Evolutionary conservation across 2,797 vertebrate genomes (phyloP), one percentile per base, ranked within the genome.

Genomic region (Calcarius lapponicus): DNA sequence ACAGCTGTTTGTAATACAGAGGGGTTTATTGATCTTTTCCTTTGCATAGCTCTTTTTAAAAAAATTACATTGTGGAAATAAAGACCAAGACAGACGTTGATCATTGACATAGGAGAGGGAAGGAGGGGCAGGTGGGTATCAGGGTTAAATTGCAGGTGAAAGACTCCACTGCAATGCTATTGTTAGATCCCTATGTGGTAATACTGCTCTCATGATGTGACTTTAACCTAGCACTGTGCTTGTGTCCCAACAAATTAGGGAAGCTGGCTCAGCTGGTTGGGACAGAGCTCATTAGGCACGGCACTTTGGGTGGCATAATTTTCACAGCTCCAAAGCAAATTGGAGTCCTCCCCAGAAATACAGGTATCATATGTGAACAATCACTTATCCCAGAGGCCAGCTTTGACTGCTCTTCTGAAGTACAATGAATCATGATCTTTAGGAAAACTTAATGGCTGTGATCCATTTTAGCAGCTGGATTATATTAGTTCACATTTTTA

Each of bases 401-500:
- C 66, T 70, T 82, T 67, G 36, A 43, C 87, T 83, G 54, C 57
- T 83, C 47, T 90, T 83, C 31, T 64, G 62, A 88, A 88, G 87
- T 32, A 20, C 5, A 2, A 15, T 94, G 91, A 95, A 90, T 96
- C 94, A 93, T 74, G 64, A 88, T 94, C 90, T 93, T 95, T 36
- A 92, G 92, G 91, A 96, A 95, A 94, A 90, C 31, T 34, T 79
- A 61, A 36, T 94, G 92, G 90, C 86, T 84, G 57, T 31, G 25
- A 34, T 86, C 93, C 93, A 95, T 31, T 64, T 64, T 69, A 94
- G 70, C 88, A 94, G 88, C 90, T 96, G 93, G 66, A 71, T 93
- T 86, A 11, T 51, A 86, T 91, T 94, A 95, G 85, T 92, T 92
- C 95, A 71, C 53, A 82, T 92, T 96, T 96, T 97, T 93, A 88